Percentiles rank a stretch among this genome's conserved stretches.
Conservation (phyloP, 2,888 invertebrate species). For the Orthosia gracilis region DNA sequence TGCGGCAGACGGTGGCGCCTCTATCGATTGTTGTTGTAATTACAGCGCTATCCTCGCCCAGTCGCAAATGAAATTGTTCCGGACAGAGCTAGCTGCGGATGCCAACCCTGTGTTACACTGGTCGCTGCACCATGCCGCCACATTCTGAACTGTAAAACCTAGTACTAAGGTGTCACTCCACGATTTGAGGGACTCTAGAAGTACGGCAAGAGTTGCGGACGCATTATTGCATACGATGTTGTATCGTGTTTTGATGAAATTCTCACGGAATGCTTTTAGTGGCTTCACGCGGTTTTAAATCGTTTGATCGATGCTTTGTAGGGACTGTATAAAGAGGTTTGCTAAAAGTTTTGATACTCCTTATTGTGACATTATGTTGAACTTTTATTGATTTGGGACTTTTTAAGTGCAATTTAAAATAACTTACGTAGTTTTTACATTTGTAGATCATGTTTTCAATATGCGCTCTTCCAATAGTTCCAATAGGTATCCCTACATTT, state of each 20-base stretch:
- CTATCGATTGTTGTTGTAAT: slow-evolving; percentile 92
- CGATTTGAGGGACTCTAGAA: slow-evolving; percentile 38
- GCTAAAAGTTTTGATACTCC: slow-evolving; percentile 3
- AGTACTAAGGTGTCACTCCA: slow-evolving; percentile 63
- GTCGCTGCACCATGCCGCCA: slow-evolving; percentile 71
- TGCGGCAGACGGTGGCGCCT: slow-evolving; percentile 91
- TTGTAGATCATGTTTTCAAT: neutral
- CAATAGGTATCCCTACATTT: neutral
- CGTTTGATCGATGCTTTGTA: slow-evolving; percentile 43
- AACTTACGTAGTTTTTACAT: neutral
- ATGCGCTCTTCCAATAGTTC: neutral
- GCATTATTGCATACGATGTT: slow-evolving; percentile 75
- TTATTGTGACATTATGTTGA: slow-evolving; percentile 7
- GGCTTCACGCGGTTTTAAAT: slow-evolving; percentile 57
- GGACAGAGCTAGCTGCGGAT: slow-evolving; percentile 88
- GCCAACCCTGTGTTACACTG: slow-evolving; percentile 86
- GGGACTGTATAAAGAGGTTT: slow-evolving; percentile 10
- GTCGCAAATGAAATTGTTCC: slow-evolving; percentile 91
- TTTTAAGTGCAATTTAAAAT: neutral
- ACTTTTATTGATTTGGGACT: slow-evolving; percentile 1
- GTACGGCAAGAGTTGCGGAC: slow-evolving; percentile 57
- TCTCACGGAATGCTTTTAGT: slow-evolving; percentile 75
- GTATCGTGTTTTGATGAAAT: slow-evolving; percentile 77
- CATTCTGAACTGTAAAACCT: slow-evolving; percentile 79
- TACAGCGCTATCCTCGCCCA: slow-evolving; percentile 91